These are phyloP conservation scores for Tauraco hartlaubi DNA, from an alignment of 2,797 vertebrate species.

Conservation along the genomic window DNA sequence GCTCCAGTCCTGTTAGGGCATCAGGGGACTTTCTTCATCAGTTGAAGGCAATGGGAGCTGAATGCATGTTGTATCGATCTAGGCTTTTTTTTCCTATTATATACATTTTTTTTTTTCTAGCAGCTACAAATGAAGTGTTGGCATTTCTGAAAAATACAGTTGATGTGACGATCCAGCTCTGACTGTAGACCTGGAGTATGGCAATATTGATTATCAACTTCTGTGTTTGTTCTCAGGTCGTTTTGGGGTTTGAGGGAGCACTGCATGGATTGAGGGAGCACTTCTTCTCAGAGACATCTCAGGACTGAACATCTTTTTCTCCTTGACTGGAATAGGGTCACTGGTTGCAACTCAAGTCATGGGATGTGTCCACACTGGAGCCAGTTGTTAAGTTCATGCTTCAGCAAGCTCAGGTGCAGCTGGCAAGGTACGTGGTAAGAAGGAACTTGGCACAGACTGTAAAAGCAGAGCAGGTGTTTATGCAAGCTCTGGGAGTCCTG, in stretches of 20 bases:
- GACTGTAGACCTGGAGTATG: not conserved
- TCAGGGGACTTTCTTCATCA: not conserved
- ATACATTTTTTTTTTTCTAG: not conserved
- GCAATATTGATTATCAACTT: not conserved
- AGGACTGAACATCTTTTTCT: not conserved
- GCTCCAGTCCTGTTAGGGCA: not conserved
- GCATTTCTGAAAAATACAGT: not conserved
- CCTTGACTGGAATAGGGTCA: not conserved
- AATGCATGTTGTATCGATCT: not conserved
- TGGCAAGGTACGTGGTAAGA: not conserved
- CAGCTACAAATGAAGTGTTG: not conserved
- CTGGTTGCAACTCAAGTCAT: not conserved
- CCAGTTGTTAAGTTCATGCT: not conserved
- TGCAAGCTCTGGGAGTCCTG: not conserved
- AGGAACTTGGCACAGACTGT: not conserved
- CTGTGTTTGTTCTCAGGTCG: not conserved
- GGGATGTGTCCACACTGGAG: not conserved
- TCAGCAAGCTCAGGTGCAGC: not conserved
- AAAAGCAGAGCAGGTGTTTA: not conserved
- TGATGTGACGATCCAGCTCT: not conserved
- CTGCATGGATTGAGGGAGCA: too few species aligned
- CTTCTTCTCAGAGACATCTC: not conserved
- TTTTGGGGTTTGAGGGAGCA: not conserved
- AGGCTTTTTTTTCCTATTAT: not conserved
- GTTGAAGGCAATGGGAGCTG: not conserved